These are phyloP conservation scores for Notechis scutatus DNA, from an alignment of 2,113 vertebrate species.

Conservation along the genomic window DNA sequence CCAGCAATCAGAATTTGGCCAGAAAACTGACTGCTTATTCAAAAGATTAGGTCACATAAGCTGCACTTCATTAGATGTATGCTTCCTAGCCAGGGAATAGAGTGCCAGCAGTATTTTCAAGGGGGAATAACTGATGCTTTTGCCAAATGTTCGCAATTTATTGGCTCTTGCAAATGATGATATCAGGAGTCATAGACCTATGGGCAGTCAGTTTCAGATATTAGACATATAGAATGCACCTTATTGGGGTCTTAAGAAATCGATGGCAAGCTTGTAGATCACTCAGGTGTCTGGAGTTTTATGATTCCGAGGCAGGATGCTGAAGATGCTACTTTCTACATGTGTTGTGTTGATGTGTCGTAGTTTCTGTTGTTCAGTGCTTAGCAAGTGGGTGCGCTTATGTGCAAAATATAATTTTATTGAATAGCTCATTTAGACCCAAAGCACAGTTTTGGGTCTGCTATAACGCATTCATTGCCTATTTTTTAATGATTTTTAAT, in stretches of 20 bases:
- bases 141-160: slow-evolving; percentile 60
- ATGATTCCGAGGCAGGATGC: background rate
- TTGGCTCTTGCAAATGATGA: slow-evolving; percentile 50
- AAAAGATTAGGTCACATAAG: slow-evolving; percentile 64
- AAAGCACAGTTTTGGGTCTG: background rate
- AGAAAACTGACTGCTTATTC: slow-evolving; percentile 63
- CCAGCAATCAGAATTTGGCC: slow-evolving; percentile 51
- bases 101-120: slow-evolving; percentile 61
- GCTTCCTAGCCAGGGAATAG: slow-evolving; percentile 59
- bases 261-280: slow-evolving; percentile 36
- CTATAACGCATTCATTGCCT: background rate
- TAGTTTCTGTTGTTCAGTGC: background rate
- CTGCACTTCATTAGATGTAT: slow-evolving; percentile 61
- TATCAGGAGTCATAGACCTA: slow-evolving; percentile 48
- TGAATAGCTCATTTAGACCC: background rate
- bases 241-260: slow-evolving; percentile 51
- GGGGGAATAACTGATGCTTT: slow-evolving; percentile 29
- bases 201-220: slow-evolving; percentile 37
- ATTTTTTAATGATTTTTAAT: background rate
- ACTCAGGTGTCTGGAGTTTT: slow-evolving; percentile 38
- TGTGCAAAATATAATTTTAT: background rate
- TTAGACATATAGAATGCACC: slow-evolving; percentile 52
- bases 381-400: background rate
- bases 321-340: background rate
- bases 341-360: background rate